Conservation (phyloP, 1,140 invertebrate species). For the Formica selysi region DNA sequence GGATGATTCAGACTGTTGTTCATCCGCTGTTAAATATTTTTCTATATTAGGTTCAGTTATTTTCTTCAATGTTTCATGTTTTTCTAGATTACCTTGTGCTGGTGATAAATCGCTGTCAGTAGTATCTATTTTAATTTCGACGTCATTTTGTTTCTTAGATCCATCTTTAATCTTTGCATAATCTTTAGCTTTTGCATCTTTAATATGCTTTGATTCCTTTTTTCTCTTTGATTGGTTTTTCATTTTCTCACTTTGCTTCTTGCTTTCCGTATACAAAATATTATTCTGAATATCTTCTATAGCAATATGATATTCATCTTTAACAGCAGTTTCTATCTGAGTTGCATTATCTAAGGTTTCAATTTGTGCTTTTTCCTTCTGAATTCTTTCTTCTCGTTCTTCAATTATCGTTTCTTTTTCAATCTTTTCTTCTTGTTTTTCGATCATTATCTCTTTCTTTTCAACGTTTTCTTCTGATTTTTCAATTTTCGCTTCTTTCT, state of each 20-base stretch:
- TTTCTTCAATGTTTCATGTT: slow-evolving; percentile 1
- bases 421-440: slow-evolving; percentile 54
- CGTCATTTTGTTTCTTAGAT: slow-evolving; percentile 32
- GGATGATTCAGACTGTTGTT: neutral
- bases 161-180: neutral
- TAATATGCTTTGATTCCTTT: slow-evolving; percentile 23
- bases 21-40: neutral
- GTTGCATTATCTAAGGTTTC: neutral
- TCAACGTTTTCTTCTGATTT: slow-evolving; percentile 39
- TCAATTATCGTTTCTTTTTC: slow-evolving; percentile 35
- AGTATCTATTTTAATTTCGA: slow-evolving; percentile 7
- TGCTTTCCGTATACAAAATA: neutral
- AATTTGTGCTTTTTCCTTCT: neutral
- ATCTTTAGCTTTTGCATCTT: slow-evolving; percentile 30
- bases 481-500: slow-evolving; percentile 3
- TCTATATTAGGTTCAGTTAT: neutral
- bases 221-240: slow-evolving; percentile 21
- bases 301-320: slow-evolving; percentile 20
- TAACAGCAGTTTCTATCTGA: slow-evolving; percentile 19
- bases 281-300: slow-evolving; percentile 17
- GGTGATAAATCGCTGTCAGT: neutral
- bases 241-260: slow-evolving; percentile 27
- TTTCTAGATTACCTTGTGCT: neutral
- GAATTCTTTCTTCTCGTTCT: slow-evolving; percentile 67
- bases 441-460: slow-evolving; percentile 42